Evolutionary conservation across 53 echinoderm and acorn worm genomes (phyloP), one percentile per base, ranked within the genome.

Genomic region (Paelopatides confundens): DNA sequence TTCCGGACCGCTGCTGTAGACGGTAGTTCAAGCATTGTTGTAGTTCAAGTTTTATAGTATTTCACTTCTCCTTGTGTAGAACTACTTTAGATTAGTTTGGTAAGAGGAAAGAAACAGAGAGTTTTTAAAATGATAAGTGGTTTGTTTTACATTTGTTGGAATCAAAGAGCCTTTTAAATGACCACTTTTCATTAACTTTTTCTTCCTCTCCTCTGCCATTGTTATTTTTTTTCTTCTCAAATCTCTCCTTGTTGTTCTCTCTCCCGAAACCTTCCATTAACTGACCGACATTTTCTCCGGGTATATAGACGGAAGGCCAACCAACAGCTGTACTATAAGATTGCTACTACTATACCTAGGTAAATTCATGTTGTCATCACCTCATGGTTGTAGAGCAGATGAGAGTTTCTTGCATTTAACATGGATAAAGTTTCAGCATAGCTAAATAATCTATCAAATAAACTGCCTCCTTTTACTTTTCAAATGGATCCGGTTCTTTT

Each of bases 261-360:
- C 43, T 39, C 74, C 46, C 74, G 67, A 67, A 74, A 74, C 39
- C 24, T 23, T 26, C 23, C 5, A 40, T 39, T 74, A 74, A 74
- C 46, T 74, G 40, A 74, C 74, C 74, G 47, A 37, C 74, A 74
- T 29, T 39, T 74, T 46, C 47, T 46, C 39, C 74, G 18, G 47
- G 27, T 74, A 74, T 46, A 43, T 74, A 93, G 93, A 93, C 79
- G 93, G 93, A 93, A 93, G 64, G 89, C 89, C 82, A 93, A 89
- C 82, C 93, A 86, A 52, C 93, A 93, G 86, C 85, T 93, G 82
- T 93, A 93, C 93, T 93, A 89, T 93, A 89, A 93, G 93, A 93
- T 93, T 58, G 78, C 89, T 74, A 93, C 89, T 53, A 81, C 50
- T 81, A 17, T 81, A 15, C 81, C 81, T 81, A 81, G 81, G 81